Conservation (phyloP, 2,888 invertebrate species). For the Aporophyla nigra region DNA sequence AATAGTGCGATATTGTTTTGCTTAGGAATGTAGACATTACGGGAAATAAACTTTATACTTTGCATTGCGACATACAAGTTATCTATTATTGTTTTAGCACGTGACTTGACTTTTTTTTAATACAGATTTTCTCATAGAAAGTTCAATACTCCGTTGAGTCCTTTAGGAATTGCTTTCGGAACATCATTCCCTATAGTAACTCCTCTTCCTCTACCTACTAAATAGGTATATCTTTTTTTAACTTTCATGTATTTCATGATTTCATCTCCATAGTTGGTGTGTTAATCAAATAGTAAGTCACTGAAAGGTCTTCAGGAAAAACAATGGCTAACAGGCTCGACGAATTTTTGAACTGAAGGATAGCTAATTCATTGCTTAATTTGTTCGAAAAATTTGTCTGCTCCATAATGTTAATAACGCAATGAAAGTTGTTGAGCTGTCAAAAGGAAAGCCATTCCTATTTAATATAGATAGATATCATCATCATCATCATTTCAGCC, state of each 20-base stretch:
- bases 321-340: not conserved
- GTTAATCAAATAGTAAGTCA: not conserved
- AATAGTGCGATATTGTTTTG: slow-evolving; percentile 42
- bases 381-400: no score
- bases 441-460: no score
- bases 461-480: no score
- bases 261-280: not conserved
- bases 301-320: not conserved
- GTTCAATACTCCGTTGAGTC: not conserved
- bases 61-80: slow-evolving; percentile 10
- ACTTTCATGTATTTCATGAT: not conserved
- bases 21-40: slow-evolving; percentile 13
- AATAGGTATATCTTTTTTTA: not conserved
- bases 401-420: no score
- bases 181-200: no score
- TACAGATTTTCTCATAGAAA: not conserved
- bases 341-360: not conserved
- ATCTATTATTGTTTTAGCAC: not conserved
- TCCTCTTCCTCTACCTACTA: no score
- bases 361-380: no score
- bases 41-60: slow-evolving; percentile 21
- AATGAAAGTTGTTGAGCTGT: no score
- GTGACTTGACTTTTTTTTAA: not conserved
- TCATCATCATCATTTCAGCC: no score
- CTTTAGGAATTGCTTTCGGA: not conserved